Evolutionary conservation across 2,113 vertebrate species (phyloP), one percentile per base, ranked within the genome.

Genomic region (Coptodon bakossiorum): DNA sequence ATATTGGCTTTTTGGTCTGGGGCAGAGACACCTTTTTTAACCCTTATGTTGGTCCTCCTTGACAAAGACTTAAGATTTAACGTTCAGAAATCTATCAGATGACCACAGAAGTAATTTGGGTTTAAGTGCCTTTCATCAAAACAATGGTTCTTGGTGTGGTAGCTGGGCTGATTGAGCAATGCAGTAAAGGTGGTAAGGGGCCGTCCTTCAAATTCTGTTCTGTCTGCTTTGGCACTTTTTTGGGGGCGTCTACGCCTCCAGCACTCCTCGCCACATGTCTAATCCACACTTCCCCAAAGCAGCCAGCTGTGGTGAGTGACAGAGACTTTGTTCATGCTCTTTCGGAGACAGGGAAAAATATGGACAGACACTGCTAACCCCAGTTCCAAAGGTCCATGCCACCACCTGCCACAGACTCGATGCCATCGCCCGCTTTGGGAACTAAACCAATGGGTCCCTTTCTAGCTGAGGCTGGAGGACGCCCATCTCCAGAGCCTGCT

Each of bases 251-350:
- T 27, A 5, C 1, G 11, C 2, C 54, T 0, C 22, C 54, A 56
- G 22, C 2, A 0, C 2, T 27, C 6, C 0, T 50, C 7, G 0
- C 48, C 48, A 50, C 48, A 27, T 24, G 22, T 56, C 53, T 56
- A 56, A 56, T 56, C 22, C 2, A 56, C 22, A 56, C 54, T 56
- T 56, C 54, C 4, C 0, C 22, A 27, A 1, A 56, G 11, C 0
- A 13, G 53, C 1, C 53, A 56, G 11, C 53, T 56, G 53, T 13
- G 6, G 11, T 56, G 54, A 56, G 11, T 13, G 2, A 56, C 53
- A 56, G 22, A 27, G 22, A 24, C 22, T 24, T 56, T 56, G 3
- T 56, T 56, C 0, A 0, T 56, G 22, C 22, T 56, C 53, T 24
- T 24, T 24, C 0, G 0, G 6, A 13, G 53, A 7, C 4, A 56